Evolutionary conservation across 2,113 vertebrate species (phyloP), one percentile per base, ranked within the genome.

Genomic region (Spilogale gracilis): DNA sequence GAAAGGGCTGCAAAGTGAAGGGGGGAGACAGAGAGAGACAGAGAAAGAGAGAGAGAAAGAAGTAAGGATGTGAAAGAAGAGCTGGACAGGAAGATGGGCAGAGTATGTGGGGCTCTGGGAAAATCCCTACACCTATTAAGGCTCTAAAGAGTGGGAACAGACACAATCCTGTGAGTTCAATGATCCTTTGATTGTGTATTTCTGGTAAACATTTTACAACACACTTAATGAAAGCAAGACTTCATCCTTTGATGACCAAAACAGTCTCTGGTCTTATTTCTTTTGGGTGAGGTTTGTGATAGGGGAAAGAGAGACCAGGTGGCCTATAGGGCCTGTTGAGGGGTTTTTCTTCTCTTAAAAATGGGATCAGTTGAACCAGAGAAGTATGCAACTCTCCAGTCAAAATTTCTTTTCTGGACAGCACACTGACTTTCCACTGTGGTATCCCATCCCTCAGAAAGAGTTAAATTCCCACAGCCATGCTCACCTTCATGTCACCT

Each of bases 191-290:
- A 69, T 45, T 81, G 61, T 27, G 1, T 12, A 52, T n/a, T 56
- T 38, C n/a, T 73, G 20, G 30, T 6, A 80, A 79, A 54, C 48
- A 89, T 32, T 78, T 87, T 74, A 43, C 60, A 61, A 48, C 56
- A 52, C 61, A 78, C 45, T 89, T 80, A 74, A 50, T 85, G 60
- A 89, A 96, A 94, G 38, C 16, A 54, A 85, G 32, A 60, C 20
- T 9, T 73, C 20, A 52, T 27, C 32, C 25, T 73, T 45, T 48
- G 16, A 54, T 80, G 9, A n/a, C 56, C 54, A 89, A 61, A 90
- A 85, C 32, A 56, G 25, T n/a, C 18, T 18, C 18, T 20, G 21
- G 43, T 58, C 60, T 86, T 54, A 20, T 94, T 83, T 94, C 13
- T 43, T 81, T 69, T 0, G 12, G n/a, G 20, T 60, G 67, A 43